Base-by-base conservation (phyloP, 2,113 vertebrate species). In the Nerophis ophidion region DNA sequence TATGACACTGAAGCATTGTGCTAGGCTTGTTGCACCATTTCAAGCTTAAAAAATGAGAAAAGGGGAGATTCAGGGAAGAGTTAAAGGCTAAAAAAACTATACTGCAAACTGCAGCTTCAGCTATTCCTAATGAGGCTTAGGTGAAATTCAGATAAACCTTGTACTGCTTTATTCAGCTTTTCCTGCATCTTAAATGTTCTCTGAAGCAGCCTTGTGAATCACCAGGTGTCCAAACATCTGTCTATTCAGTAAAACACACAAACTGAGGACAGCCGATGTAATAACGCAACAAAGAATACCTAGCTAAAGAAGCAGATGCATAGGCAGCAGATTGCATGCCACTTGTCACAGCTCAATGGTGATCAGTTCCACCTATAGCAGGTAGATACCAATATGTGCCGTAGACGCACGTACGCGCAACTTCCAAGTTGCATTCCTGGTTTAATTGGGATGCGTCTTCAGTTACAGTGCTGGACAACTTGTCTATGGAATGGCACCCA, bases 361-460 rank as follows among this genome's bases (percentile, higher is more conserved):
- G 66, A 81, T 80, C 78, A 59, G 61, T 60, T 34, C 61, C 58
- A 55, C 9, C 60, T 40, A 26, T 26, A 26, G 26, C 26, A 42
- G 59, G 40, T 16, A 48, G 33, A 6, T 48, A 65, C 74, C 66
- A 60, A 63, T 69, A 71, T 11, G 19, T 9, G 12, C 10, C 12
- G 42, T 42, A 0, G 5, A 26, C 26, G 26, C 26, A 3, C 26
- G 26, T 3, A 26, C 26, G 2, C 26, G 4, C 26, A 26, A 26
- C 26, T 26, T 26, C 26, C 26, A 26, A 4, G 26, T 26, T 26
- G 26, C 26, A 3, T 26, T 26, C 26, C 26, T 26, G 26, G 26
- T 26, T 26, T 26, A 26, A 26, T 26, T 26, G 26, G 3, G 26
- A 26, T 26, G 26, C 2, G 0, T 26, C 26, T 26, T 26, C 26